These are phyloP conservation scores for Bradypus variegatus DNA, from an alignment of 2,797 vertebrate genomes.

Conservation along the genomic window DNA sequence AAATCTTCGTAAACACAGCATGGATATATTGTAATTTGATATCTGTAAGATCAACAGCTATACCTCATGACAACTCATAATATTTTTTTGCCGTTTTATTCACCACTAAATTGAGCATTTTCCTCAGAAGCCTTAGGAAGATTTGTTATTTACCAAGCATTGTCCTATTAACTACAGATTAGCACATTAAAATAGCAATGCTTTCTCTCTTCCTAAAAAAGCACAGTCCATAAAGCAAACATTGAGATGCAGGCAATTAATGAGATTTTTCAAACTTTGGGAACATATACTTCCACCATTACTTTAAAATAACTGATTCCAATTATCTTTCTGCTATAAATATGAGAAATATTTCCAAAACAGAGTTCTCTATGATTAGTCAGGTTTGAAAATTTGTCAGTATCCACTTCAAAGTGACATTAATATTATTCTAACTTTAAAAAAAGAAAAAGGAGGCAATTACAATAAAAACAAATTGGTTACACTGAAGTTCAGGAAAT, in stretches of 20 bases:
- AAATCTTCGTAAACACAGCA: slow-evolving; percentile 76
- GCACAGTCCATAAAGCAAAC: slow-evolving; percentile 9
- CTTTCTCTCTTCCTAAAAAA: slow-evolving; percentile 22
- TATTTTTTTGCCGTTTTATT: slow-evolving; percentile 67
- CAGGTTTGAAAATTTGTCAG: slow-evolving; percentile 41
- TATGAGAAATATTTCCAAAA: slow-evolving; percentile 31
- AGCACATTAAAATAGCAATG: slow-evolving; percentile 54
- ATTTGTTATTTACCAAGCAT: slow-evolving; percentile 64
- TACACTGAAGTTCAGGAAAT: slow-evolving; percentile 36
- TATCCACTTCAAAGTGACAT: slow-evolving; percentile 39
- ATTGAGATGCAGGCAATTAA: neutral
- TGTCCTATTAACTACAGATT: slow-evolving; percentile 68
- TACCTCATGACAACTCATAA: slow-evolving; percentile 70
- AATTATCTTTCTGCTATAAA: slow-evolving; percentile 18
- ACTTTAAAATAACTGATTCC: slow-evolving; percentile 49
- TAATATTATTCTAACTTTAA: neutral
- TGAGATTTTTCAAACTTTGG: neutral
- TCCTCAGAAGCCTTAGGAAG: slow-evolving; percentile 65
- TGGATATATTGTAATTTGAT: slow-evolving; percentile 73
- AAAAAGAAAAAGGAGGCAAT: slow-evolving; percentile 40
- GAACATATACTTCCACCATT: slow-evolving; percentile 3
- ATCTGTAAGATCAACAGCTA: slow-evolving; percentile 72
- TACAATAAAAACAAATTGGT: slow-evolving; percentile 34
- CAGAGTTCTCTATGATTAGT: slow-evolving; percentile 19
- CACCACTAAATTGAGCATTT: slow-evolving; percentile 71